These are phyloP conservation scores for Micronycteris hirsuta DNA, from an alignment of 2,113 vertebrate species.

Conservation along the genomic window DNA sequence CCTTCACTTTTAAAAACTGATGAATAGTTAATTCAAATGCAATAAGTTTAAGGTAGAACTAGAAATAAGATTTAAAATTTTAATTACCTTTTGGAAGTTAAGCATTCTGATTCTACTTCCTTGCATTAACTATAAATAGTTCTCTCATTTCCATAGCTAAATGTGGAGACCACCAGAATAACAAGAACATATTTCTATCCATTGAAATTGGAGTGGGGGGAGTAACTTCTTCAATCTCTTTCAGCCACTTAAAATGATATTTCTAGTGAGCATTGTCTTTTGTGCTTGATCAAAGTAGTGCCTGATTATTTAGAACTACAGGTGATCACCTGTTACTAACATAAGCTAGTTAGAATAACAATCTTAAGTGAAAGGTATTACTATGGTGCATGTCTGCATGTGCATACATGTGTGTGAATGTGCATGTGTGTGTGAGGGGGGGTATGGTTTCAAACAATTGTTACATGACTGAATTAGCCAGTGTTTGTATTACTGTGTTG, in stretches of 20 bases:
- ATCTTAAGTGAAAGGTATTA: background rate
- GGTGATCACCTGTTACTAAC: background rate
- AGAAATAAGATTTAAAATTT: background rate
- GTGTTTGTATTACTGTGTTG: background rate
- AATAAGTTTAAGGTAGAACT: conserved; percentile 11
- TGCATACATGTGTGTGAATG: background rate
- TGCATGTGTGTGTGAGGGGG: background rate
- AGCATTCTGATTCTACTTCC: background rate
- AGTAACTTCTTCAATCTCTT: background rate
- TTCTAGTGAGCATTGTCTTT: background rate
- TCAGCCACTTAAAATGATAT: background rate
- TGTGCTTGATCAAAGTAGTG: background rate
- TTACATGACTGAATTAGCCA: background rate
- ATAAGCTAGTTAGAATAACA: background rate
- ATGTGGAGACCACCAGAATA: background rate
- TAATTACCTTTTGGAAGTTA: conserved; percentile 5
- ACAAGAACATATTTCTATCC: background rate
- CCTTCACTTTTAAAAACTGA: background rate
- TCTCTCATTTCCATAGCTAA: conserved; percentile 10
- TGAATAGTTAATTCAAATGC: background rate
- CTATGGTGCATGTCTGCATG: too few relatives aligned
- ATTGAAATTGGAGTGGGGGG: background rate
- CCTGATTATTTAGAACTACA: background rate
- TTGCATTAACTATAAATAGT: background rate
- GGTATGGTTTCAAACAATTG: background rate